Percentiles rank a stretch among this genome's conserved stretches.
Evolutionary conservation across 2,113 vertebrate species (phyloP).

Genomic region (Cairina moschata): DNA sequence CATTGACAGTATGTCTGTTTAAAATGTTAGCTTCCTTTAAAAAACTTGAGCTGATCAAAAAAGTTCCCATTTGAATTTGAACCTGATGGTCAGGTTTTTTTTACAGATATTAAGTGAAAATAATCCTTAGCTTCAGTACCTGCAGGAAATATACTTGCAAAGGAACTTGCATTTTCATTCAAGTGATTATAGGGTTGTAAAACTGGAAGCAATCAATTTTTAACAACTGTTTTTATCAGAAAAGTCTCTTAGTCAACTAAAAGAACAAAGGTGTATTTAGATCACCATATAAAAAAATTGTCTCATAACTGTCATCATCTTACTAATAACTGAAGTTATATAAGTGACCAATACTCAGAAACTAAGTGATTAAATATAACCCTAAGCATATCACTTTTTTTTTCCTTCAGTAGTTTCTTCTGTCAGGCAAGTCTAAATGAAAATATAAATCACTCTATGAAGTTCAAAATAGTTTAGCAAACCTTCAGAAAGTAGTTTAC

Average conservation of each 20-base stretch:
- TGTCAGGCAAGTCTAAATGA: not conserved
- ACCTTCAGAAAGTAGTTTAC: not conserved
- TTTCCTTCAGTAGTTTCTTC: not conserved
- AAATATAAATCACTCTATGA: not conserved
- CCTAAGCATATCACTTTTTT: not conserved
- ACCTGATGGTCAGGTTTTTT: not conserved
- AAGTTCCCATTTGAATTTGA: not conserved
- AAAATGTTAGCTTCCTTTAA: not conserved
- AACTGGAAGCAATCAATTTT: not conserved
- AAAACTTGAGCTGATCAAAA: not conserved
- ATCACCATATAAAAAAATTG: not conserved
- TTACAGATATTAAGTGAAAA: not conserved
- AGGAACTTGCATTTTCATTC: slow-evolving; percentile 4
- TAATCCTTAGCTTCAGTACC: not conserved
- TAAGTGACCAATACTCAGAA: not conserved
- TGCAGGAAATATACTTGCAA: not conserved
- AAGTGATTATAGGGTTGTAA: not conserved
- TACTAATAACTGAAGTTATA: not conserved
- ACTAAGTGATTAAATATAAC: not conserved
- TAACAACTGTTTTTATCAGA: not conserved
- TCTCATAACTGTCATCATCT: not conserved
- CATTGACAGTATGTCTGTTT: not conserved
- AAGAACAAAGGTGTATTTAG: not conserved
- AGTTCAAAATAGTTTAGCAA: not conserved
- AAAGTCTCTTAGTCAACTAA: not conserved